phyloP scores from a whole-genome alignment of 2,797 vertebrate species.

The Acrossocheilus fasciatus region DNA sequence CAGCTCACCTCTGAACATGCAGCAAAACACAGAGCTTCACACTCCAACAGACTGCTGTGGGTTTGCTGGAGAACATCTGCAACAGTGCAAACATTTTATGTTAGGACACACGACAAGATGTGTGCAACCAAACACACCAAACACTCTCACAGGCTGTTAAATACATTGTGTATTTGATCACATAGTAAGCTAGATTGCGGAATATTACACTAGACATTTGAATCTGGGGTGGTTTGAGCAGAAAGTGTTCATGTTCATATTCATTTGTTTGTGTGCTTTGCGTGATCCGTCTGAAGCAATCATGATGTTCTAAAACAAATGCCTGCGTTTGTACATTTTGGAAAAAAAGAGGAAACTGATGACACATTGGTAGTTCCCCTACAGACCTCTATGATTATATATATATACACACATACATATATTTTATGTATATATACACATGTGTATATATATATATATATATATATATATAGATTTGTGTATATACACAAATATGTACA shows the following conservation, averaged over 20 bases:
- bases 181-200: neutral
- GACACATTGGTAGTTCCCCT: conserved; percentile 24
- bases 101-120: neutral
- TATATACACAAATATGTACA: too few species aligned
- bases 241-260: neutral
- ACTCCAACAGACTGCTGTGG: neutral
- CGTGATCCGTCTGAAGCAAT: neutral
- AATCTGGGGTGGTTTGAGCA: too few species aligned
- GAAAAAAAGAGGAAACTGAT: conserved; percentile 21
- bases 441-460: neutral
- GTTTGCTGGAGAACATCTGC: neutral
- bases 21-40: neutral
- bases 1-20: conserved; percentile 56
- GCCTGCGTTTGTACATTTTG: conserved; percentile 35
- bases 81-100: neutral
- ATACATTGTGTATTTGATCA: neutral
- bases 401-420: neutral
- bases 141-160: neutral
- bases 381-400: neutral
- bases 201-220: neutral
- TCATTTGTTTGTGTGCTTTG: neutral
- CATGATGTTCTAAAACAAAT: conserved; percentile 27
- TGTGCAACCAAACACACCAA: neutral
- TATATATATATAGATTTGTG: too few species aligned
- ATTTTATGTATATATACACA: too few species aligned